Base-by-base conservation (phyloP, 2,888 invertebrate genomes). In the Trissolcus japonicus region DNA sequence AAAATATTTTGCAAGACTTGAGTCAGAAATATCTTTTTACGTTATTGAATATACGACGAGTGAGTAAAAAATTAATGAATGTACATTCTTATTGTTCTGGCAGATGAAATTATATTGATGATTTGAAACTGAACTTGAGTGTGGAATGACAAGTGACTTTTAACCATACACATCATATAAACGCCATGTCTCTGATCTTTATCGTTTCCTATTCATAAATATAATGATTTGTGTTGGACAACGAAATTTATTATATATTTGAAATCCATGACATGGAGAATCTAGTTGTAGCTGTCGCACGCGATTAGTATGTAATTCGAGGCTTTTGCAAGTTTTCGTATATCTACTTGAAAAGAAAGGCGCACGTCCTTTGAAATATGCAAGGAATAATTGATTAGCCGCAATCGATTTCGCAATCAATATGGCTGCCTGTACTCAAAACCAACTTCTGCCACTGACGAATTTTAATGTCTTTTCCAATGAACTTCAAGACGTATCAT, bases 381-480 rank as follows among this genome's bases (percentile, higher is more conserved):
- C 81, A 71, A 79, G 75, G 86, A 86, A 86, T 86, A 85, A 86
- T 83, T 86, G 82, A 86, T 86, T 82, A 85, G 84, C 84, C 83
- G 83, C 81, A 56, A 83, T 82, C 80, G 83, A 84, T 86, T 86
- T 84, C 85, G 86, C 85, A 83, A 82, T 83, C 80, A 83, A 83
- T 80, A 84, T 83, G 84, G 82, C 77, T 74, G 81, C 81, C 82
- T 83, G 82, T 82, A 82, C 82, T 80, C 81, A 79, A 80, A 76
- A 80, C 35, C 35, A 35, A 1, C 35, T 35, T 35, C 35, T 35
- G 35, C 25, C 25, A 25, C 25, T 25, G 0, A 35, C 35, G 35
- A 35, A 72, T 69, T 71, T 80, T 81, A 80, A 73, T 19, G 51
- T 65, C 84, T 81, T 84, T 85, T 50, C 75, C 63, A 84, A 85